Percentiles rank a stretch among this genome's conserved stretches.
Conservation (phyloP, 2,888 invertebrate species). For the Heteropelma amictum region DNA sequence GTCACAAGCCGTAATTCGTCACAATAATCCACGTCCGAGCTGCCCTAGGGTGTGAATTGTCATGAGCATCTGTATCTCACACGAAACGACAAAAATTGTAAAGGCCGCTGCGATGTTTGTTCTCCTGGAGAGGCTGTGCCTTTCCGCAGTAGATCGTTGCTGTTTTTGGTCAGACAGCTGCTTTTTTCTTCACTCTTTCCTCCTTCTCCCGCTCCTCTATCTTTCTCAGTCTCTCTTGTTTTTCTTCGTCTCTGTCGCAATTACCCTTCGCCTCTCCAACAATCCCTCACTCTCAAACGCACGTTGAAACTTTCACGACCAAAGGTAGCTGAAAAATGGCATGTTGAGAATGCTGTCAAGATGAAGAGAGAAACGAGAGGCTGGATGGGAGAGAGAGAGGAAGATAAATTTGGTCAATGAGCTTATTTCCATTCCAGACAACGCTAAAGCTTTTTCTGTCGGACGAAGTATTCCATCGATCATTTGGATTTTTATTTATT, state of each 20-base stretch:
- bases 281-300: slow-evolving; percentile 58
- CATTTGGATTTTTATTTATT: slow-evolving; percentile 58
- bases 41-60: no score
- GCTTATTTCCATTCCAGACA: slow-evolving; percentile 1
- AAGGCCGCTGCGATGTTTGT: no score
- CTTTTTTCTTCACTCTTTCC: not conserved
- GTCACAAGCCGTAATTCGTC: no score
- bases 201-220: not conserved
- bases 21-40: no score
- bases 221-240: not conserved
- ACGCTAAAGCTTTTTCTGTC: slow-evolving; percentile 2
- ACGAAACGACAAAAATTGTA: no score
- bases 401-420: slow-evolving; percentile 12
- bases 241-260: no score
- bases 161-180: slow-evolving; percentile 6
- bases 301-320: slow-evolving; percentile 63
- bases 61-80: no score
- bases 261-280: no score
- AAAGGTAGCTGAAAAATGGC: slow-evolving; percentile 63
- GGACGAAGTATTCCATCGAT: slow-evolving; percentile 61
- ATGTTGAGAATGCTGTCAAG: slow-evolving; percentile 34
- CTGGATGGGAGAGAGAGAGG: not conserved
- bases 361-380: not conserved
- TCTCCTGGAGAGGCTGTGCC: slow-evolving; percentile 10
- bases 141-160: slow-evolving; percentile 43